These are phyloP conservation scores for Phylloscopus collybita DNA, from an alignment of 2,797 vertebrate species.

Conservation along the genomic window DNA sequence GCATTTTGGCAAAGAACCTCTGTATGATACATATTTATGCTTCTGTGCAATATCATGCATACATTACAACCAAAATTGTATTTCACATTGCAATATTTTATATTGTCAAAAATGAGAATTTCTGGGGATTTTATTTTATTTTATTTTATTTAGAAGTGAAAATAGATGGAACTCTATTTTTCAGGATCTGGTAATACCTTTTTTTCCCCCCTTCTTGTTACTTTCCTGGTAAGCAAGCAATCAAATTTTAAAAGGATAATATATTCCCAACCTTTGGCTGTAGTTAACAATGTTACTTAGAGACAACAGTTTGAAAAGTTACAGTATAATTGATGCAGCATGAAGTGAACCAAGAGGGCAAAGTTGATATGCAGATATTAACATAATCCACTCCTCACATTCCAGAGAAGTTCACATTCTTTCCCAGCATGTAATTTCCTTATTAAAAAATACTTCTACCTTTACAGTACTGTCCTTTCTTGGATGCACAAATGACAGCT, in stretches of 20 bases:
- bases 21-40: not conserved
- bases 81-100: not conserved
- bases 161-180: not conserved
- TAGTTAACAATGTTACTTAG: not conserved
- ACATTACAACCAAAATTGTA: not conserved
- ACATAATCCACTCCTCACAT: not conserved
- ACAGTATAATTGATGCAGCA: not conserved
- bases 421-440: not conserved
- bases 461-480: not conserved
- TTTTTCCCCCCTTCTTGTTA: not conserved
- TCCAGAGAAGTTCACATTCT: not conserved
- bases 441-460: not conserved
- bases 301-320: slow-evolving; percentile 1
- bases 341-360: not conserved
- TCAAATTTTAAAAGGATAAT: not conserved
- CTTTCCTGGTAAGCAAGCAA: not conserved
- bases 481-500: not conserved
- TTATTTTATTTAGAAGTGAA: not conserved
- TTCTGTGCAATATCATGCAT: not conserved
- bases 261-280: not conserved
- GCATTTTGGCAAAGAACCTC: not conserved
- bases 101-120: not conserved
- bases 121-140: not conserved
- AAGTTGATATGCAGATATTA: not conserved
- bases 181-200: not conserved